A percentile compares a stretch with the other conserved stretches of the same genome.
Conservation (phyloP, 2,888 invertebrate genomes). For the Epirrhoe tristata region DNA sequence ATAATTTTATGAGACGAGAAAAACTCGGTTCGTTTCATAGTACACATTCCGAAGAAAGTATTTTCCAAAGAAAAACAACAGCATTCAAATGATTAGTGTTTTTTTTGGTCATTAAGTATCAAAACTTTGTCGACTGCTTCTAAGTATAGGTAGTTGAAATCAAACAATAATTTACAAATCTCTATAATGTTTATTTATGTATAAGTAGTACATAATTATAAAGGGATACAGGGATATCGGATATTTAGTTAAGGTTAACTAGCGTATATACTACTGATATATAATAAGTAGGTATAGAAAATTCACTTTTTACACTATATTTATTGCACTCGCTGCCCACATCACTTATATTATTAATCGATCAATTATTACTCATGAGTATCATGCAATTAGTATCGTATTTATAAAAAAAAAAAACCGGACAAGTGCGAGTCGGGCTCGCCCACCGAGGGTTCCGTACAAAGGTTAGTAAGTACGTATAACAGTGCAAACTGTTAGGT, state of each 20-base stretch:
- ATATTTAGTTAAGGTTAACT: conserved; percentile 58
- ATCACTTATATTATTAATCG: conserved; percentile 34
- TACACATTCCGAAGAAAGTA: background rate
- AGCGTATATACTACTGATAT: conserved; percentile 69
- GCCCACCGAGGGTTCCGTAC: too few species aligned
- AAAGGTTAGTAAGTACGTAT: too few species aligned
- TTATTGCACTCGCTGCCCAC: conserved; percentile 53
- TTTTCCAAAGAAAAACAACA: too few species aligned
- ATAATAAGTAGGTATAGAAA: conserved; percentile 42
- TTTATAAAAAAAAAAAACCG: too few species aligned
- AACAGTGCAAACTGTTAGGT: too few species aligned
- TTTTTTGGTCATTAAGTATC: too few species aligned
- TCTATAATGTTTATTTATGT: conserved; percentile 75
- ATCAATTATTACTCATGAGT: conserved; percentile 4
- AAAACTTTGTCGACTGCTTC: too few species aligned
- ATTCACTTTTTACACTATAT: conserved; percentile 46
- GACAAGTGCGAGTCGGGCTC: too few species aligned
- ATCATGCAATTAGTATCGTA: background rate
- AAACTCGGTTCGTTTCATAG: background rate
- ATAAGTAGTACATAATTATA: conserved; percentile 68
- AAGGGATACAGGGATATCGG: conserved; percentile 61
- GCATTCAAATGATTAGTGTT: background rate
- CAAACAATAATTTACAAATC: conserved; percentile 65
- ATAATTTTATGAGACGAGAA: conserved; percentile 1
- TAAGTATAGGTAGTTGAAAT: conserved; percentile 37